These are phyloP conservation scores for Microplitis mediator DNA, from an alignment of 1,140 invertebrate species.

Conservation along the genomic window DNA sequence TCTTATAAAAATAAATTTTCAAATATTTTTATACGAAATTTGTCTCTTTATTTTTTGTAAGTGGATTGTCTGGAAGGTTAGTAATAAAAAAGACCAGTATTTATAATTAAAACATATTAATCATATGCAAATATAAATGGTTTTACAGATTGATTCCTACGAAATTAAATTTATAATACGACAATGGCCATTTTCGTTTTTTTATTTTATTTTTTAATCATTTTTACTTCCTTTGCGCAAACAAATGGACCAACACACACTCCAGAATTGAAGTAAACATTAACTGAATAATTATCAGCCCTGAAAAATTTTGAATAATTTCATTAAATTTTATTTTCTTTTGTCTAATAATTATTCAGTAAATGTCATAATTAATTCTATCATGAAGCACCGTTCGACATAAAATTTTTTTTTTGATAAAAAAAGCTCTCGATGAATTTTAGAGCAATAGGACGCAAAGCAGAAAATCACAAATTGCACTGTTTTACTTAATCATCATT, in stretches of 20 bases:
- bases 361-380: background rate
- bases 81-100: conserved; percentile 10
- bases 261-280: background rate
- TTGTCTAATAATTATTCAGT: background rate
- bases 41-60: background rate
- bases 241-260: conserved; percentile 20
- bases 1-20: too few relatives aligned
- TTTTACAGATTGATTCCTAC: conserved; percentile 58
- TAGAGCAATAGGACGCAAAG: background rate
- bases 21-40: too few relatives aligned
- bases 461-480: conserved; percentile 1
- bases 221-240: conserved; percentile 15
- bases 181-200: conserved; percentile 45
- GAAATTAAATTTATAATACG: conserved; percentile 57
- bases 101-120: conserved; percentile 62
- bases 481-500: conserved; percentile 1
- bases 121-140: conserved; percentile 62
- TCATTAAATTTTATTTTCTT: background rate
- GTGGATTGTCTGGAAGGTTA: background rate
- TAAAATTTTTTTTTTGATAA: background rate
- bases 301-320: background rate
- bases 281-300: background rate
- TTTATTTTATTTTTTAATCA: conserved; percentile 30
- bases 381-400: conserved; percentile 7
- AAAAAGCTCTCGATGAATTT: conserved; percentile 8